Percentiles rank a stretch among this genome's conserved stretches.
phyloP scores from a whole-genome alignment of 2,113 vertebrate species.

The Meleagris gallopavo region DNA sequence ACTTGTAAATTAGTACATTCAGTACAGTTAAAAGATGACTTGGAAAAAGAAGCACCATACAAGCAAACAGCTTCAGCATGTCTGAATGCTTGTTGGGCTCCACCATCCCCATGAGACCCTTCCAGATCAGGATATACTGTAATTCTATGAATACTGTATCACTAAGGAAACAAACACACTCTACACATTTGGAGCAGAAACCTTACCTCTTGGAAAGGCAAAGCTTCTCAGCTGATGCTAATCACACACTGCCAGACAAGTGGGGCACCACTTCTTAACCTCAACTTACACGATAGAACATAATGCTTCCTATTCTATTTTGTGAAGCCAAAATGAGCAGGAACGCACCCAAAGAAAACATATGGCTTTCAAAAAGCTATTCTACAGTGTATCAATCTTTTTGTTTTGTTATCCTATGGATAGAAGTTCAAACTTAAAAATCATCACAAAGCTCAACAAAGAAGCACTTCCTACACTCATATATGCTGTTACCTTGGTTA shows the following conservation, averaged over 20 bases:
- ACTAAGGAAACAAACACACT: neutral
- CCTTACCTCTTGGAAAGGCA: constrained; percentile 19
- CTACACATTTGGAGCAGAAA: neutral
- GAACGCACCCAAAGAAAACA: neutral
- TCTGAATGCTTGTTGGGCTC: neutral
- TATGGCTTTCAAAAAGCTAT: neutral
- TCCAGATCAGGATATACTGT: neutral
- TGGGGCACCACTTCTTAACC: neutral
- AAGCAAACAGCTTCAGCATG: neutral
- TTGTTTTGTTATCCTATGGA: neutral
- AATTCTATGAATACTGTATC: neutral
- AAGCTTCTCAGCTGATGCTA: neutral
- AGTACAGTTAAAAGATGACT: neutral
- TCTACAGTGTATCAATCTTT: neutral
- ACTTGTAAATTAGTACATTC: neutral
- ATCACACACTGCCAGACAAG: neutral
- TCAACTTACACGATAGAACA: neutral
- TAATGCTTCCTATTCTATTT: neutral
- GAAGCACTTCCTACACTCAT: constrained; percentile 20
- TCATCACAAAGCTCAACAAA: neutral
- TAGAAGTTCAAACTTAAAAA: neutral
- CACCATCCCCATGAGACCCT: neutral
- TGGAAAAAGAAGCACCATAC: neutral
- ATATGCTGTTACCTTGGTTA: neutral
- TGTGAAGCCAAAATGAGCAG: neutral